A percentile compares a stretch with the other conserved stretches of the same genome.
These are phyloP conservation scores for Megalurothrips usitatus DNA, from an alignment of 2,888 invertebrate genomes.

Conservation along the genomic window DNA sequence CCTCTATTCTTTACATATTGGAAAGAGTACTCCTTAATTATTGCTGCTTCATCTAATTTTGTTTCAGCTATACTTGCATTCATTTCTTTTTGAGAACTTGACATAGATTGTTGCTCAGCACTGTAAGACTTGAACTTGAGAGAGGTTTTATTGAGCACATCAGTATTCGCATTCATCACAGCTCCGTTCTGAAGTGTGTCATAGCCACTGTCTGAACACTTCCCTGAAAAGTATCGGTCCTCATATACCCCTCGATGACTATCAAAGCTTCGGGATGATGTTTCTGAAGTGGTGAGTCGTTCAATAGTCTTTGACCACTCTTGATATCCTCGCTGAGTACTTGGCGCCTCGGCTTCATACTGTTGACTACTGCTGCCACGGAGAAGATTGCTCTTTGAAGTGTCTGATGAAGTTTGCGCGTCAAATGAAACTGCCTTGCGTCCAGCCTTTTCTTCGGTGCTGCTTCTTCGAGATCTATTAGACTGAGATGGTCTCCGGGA, in stretches of 20 bases:
- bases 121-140: neutral
- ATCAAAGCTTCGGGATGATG: neutral
- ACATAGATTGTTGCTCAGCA: neutral
- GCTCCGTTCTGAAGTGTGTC: constrained; percentile 42
- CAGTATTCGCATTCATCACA: neutral
- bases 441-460: constrained; percentile 19
- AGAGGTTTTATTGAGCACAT: neutral
- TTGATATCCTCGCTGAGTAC: neutral
- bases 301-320: neutral
- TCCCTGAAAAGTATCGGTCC: constrained; percentile 37
- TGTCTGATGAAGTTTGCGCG: neutral
- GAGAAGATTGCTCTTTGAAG: neutral
- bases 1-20: constrained; percentile 44
- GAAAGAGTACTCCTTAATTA: constrained; percentile 48
- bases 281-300: neutral
- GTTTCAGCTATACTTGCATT: constrained; percentile 35
- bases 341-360: neutral
- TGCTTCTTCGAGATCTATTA: constrained; percentile 28
- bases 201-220: constrained; percentile 45
- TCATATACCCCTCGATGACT: neutral
- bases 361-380: neutral
- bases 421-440: constrained; percentile 7
- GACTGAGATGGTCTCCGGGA: constrained; percentile 34
- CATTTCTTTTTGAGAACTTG: neutral
- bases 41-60: constrained; percentile 45